Conservation (phyloP, 2,888 invertebrate species). For the Tinea semifulvella region DNA sequence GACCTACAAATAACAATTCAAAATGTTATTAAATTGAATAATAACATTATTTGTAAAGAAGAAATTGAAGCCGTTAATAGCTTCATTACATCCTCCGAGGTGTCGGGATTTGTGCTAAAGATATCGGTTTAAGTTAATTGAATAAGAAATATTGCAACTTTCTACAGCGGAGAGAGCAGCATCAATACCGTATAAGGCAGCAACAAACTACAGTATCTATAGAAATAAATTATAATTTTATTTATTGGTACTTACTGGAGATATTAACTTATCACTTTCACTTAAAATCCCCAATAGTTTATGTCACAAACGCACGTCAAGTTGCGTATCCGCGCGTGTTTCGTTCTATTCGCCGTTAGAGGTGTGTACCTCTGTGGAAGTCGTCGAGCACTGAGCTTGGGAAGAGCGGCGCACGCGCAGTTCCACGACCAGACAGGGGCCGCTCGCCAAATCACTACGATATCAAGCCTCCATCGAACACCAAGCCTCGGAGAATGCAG, state of each 20-base stretch:
- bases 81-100: too few species aligned
- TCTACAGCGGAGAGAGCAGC: constrained; percentile 7
- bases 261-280: constrained; percentile 10
- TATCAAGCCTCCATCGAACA: constrained; percentile 39
- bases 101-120: background rate
- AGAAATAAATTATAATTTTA: background rate
- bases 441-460: constrained; percentile 39
- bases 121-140: constrained; percentile 3
- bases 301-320: constrained; percentile 8
- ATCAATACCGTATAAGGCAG: constrained; percentile 5
- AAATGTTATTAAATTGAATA: too few species aligned
- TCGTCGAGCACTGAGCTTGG: constrained; percentile 56
- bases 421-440: too few species aligned
- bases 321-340: background rate
- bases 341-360: constrained; percentile 26
- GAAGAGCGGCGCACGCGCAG: constrained; percentile 52
- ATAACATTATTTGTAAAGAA: too few species aligned
- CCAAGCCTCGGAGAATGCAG: constrained; percentile 24
- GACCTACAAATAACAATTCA: too few species aligned
- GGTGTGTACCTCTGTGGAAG: constrained; percentile 48
- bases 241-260: background rate
- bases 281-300: background rate
- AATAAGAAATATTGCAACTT: constrained; percentile 4
- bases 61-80: too few species aligned
- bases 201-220: background rate